A percentile compares a stretch with the other conserved stretches of the same genome.
These are phyloP conservation scores for Syrmaticus mikado DNA, from an alignment of 2,113 vertebrate species.

Conservation along the genomic window DNA sequence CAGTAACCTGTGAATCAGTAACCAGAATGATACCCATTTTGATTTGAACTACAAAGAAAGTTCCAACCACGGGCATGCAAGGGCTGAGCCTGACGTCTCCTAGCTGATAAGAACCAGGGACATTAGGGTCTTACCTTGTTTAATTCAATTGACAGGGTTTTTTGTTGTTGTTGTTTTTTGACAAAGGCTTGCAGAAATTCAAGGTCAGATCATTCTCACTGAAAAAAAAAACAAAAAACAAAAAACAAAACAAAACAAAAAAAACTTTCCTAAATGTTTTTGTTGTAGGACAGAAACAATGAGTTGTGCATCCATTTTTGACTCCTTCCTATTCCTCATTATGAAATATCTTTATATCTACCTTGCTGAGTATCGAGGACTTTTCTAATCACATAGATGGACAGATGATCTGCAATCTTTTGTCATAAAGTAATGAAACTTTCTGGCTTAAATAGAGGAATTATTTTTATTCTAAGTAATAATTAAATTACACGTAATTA, in stretches of 20 bases:
- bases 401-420: background rate
- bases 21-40: background rate
- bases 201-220: background rate
- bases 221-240: background rate
- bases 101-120: background rate
- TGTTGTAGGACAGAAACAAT: background rate
- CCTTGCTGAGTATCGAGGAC: background rate
- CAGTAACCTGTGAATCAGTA: background rate
- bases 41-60: background rate
- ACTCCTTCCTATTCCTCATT: background rate
- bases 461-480: background rate
- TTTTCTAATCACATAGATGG: background rate
- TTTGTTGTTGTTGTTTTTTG: background rate
- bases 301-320: background rate
- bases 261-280: background rate
- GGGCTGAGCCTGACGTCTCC: background rate
- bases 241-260: too few relatives aligned
- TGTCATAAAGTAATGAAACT: background rate
- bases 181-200: background rate
- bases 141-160: background rate
- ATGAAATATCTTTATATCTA: background rate
- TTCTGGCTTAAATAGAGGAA: background rate
- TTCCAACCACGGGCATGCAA: rapidly evolving
- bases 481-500: background rate
- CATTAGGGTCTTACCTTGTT: background rate